Percentiles rank a stretch among this genome's conserved stretches.
Conservation (phyloP, 1,140 invertebrate species). For the Leptinotarsa undecemlineata region DNA sequence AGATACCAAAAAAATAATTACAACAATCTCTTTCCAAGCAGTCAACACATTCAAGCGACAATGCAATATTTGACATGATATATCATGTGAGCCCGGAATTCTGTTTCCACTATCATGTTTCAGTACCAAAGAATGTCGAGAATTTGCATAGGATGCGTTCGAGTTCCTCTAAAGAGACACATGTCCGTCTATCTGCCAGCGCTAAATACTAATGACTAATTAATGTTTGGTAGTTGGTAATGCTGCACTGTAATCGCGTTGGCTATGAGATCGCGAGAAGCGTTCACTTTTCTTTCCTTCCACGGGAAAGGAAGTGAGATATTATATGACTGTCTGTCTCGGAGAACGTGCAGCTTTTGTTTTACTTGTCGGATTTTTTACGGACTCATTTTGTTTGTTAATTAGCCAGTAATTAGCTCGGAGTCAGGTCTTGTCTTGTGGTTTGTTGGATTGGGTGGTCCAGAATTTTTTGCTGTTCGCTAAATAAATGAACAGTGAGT, state of each 20-base stretch:
- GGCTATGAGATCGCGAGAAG: slow-evolving; percentile 4
- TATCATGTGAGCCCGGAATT: slow-evolving; percentile 10
- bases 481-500: neutral
- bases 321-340: slow-evolving; percentile 26
- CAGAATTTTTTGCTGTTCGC: neutral
- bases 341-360: slow-evolving; percentile 25
- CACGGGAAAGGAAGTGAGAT: slow-evolving; percentile 19
- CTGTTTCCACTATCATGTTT: slow-evolving; percentile 11
- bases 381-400: slow-evolving; percentile 23
- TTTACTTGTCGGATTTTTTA: slow-evolving; percentile 21
- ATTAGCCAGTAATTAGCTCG: slow-evolving; percentile 22
- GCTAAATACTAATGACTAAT: slow-evolving; percentile 18
- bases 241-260: neutral
- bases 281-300: neutral
- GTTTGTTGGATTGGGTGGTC: slow-evolving; percentile 23
- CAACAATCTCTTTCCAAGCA: neutral
- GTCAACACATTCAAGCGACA: slow-evolving; percentile 11
- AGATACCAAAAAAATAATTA: neutral
- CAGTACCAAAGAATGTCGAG: slow-evolving; percentile 14
- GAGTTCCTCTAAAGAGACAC: slow-evolving; percentile 10
- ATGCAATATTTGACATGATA: slow-evolving; percentile 18
- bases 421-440: slow-evolving; percentile 19
- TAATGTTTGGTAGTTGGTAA: neutral
- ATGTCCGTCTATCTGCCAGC: slow-evolving; percentile 16
- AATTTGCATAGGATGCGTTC: slow-evolving; percentile 16